phyloP scores from a whole-genome alignment of 2,888 invertebrate genomes.

The Torymus aiolomorphi region DNA sequence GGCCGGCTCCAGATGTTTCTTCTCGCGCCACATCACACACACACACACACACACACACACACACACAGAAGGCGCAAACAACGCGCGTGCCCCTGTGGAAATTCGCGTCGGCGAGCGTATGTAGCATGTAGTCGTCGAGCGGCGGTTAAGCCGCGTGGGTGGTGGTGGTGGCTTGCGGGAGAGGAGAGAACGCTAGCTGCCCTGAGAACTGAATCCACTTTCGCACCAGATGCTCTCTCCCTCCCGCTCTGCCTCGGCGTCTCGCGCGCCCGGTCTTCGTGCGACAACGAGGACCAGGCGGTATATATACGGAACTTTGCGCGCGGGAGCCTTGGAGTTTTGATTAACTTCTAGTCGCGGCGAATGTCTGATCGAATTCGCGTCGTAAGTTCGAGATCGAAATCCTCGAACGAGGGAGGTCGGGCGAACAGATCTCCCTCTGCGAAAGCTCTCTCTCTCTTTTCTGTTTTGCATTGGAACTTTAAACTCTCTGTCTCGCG shows the following conservation, averaged over 20 bases:
- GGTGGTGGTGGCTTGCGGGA: not conserved
- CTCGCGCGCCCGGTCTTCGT: constrained; percentile 23
- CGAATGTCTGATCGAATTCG: constrained; percentile 67
- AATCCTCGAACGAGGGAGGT: constrained; percentile 33
- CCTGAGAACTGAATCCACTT: constrained; percentile 59
- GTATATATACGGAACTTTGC: constrained; percentile 51
- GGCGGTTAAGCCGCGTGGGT: constrained; percentile 25
- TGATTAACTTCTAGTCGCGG: constrained; percentile 70
- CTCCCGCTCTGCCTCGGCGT: constrained; percentile 29
- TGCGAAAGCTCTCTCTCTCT: not conserved
- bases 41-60: no score
- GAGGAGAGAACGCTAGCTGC: constrained; percentile 45
- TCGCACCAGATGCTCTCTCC: constrained; percentile 61
- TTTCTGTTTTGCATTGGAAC: constrained; percentile 12
- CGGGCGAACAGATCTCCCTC: not conserved
- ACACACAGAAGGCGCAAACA: not conserved
- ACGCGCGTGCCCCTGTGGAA: not conserved
- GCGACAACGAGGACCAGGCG: constrained; percentile 57
- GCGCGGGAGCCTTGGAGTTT: constrained; percentile 63
- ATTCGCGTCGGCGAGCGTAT: not conserved
- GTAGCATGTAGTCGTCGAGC: not conserved
- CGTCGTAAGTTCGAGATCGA: constrained; percentile 53
- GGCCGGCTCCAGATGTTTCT: constrained; percentile 43
- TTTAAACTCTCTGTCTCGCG: constrained; percentile 21
- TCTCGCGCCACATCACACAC: not conserved